Conservation (phyloP, 1,140 invertebrate genomes). For the Lepidurus packardi region DNA sequence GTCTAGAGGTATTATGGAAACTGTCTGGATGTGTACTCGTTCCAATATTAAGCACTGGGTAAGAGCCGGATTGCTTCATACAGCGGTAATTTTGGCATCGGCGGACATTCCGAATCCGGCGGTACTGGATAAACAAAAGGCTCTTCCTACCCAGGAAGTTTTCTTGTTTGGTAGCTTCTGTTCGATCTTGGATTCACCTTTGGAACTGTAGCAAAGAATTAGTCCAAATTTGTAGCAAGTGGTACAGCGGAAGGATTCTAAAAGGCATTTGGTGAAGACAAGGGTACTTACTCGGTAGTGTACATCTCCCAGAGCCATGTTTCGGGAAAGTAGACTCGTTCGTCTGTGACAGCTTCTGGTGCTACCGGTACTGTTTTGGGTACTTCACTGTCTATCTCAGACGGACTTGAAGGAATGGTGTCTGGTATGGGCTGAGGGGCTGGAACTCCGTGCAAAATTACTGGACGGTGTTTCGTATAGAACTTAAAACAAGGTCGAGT, state of each 20-base stretch:
- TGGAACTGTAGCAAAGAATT: neutral
- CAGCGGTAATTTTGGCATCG: neutral
- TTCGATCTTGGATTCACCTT: neutral
- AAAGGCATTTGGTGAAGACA: neutral
- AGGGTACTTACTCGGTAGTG: constrained; percentile 8
- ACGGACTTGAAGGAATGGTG: neutral
- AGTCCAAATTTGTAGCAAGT: neutral
- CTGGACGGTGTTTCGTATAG: no score
- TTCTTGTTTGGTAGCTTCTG: neutral
- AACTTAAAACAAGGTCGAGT: constrained; percentile 3
- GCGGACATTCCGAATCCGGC: neutral
- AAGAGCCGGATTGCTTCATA: no score
- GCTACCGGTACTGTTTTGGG: neutral
- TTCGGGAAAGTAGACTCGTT: neutral
- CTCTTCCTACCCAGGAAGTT: neutral
- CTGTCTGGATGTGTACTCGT: no score
- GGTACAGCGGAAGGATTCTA: neutral
- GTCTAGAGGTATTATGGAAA: no score
- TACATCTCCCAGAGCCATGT: neutral
- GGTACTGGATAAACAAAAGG: neutral
- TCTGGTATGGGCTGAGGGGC: neutral
- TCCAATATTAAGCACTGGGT: no score
- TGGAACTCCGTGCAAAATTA: neutral
- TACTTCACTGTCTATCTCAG: no score
- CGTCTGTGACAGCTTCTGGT: neutral